Evolutionary conservation across 2,113 vertebrate genomes (phyloP).

Genomic region (Lanius ludovicianus): DNA sequence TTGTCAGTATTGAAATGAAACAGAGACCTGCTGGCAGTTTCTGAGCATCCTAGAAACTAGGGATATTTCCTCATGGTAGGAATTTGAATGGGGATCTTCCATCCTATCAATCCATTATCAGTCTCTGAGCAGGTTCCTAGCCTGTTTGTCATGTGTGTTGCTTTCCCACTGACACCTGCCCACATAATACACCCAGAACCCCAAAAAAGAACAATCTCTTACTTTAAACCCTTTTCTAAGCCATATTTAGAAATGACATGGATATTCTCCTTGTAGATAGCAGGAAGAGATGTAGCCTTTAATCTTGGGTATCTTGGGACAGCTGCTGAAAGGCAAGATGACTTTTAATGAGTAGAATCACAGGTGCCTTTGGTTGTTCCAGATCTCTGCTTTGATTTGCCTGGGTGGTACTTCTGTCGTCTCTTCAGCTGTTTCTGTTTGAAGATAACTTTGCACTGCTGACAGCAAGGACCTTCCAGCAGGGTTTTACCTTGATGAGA

Average conservation of each 20-base stretch:
- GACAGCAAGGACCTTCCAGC: background rate
- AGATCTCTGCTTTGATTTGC: background rate
- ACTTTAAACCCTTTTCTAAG: background rate
- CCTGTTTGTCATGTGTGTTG: background rate
- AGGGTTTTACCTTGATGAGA: background rate
- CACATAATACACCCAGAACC: background rate
- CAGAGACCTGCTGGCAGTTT: background rate
- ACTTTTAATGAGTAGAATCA: background rate
- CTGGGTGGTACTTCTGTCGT: background rate
- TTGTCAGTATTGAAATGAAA: background rate
- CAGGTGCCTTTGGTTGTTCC: background rate
- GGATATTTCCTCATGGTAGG: background rate
- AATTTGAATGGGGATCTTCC: background rate
- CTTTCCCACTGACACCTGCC: background rate
- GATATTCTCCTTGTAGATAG: background rate
- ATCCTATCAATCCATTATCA: background rate
- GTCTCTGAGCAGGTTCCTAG: background rate
- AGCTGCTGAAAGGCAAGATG: background rate
- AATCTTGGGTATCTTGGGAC: background rate
- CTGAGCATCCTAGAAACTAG: background rate
- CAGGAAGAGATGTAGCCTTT: background rate
- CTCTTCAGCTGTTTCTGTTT: background rate
- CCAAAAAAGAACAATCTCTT: background rate
- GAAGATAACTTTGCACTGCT: background rate
- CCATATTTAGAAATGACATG: background rate